Percentiles rank a stretch among this genome's conserved stretches.
Conservation (phyloP, 2,888 invertebrate species). For the Xanthia togata region DNA sequence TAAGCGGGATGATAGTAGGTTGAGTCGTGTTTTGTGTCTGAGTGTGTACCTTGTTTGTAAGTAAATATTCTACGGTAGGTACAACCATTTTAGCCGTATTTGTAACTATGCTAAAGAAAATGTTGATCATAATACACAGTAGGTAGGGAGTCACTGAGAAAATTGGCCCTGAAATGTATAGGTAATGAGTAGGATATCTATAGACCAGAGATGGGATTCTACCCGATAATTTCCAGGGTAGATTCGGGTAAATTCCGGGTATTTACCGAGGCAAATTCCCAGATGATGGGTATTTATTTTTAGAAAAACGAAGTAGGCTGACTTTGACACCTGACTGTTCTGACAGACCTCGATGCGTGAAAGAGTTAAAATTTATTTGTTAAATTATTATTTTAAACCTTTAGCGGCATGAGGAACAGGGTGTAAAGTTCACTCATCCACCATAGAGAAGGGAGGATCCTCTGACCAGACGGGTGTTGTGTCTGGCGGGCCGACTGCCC, state of each 20-base stretch:
- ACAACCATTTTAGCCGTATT: neutral
- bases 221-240: neutral
- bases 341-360: neutral
- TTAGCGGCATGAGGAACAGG: too few relatives aligned
- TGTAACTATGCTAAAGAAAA: neutral
- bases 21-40: too few relatives aligned
- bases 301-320: neutral
- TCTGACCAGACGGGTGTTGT: too few relatives aligned
- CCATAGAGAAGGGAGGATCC: too few relatives aligned
- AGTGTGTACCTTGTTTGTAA: too few relatives aligned
- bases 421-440: too few relatives aligned
- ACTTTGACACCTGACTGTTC: neutral
- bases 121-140: neutral
- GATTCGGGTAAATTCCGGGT: too few relatives aligned
- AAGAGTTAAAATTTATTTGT: neutral
- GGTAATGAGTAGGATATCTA: neutral
- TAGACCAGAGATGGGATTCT: too few relatives aligned
- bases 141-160: neutral
- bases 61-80: neutral
- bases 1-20: too few relatives aligned
- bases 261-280: too few relatives aligned
- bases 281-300: neutral
- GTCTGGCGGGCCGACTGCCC: too few relatives aligned
- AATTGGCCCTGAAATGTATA: neutral
- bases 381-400: too few relatives aligned